Base-by-base conservation (phyloP, 37 sponge, comb jelly and placozoan species). In the Beroe forskalii region DNA sequence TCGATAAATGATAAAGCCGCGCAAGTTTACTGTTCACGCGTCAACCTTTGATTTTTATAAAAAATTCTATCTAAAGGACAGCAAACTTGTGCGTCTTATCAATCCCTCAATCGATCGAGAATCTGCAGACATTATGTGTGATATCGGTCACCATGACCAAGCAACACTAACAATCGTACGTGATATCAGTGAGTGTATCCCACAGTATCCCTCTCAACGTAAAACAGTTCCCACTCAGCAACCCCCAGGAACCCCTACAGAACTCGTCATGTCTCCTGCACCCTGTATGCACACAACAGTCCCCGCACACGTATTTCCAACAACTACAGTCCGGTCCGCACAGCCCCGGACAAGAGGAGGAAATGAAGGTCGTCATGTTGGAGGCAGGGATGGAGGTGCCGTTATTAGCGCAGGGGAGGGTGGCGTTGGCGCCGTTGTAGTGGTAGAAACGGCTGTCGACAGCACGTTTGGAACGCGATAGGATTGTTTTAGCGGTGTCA, bases 241-340 rank as follows among this genome's bases (percentile, higher is more conserved):
- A 28, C 66, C 66, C 66, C 25, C 31, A 64, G 24, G 30, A 27
- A 4, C 66, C 66, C 66, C 66, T 64, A 64, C 66, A 64, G 66
- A 64, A 64, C 27, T 27, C 24, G 31, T 64, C 66, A 27, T 64
- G 66, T 27, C 66, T 8, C 14, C 66, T 20, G 25, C 66, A 64
- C 66, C 66, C 66, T 4, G 25, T 64, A 23, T 64, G 66, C 17
- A 20, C 31, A 64, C 66, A 64, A 23, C 66, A 64, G 31, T 64
- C 66, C 31, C 66, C 66, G 17, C 66, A 64, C 66, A 64, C 66
- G 30, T 27, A 64, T 23, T 64, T 27, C 66, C 66, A 64, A 20
- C 66, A 64, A 4, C 31, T 64, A 27, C 66, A 64, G 31, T 22
- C 66, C 3, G 66, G 66, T 6, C 66, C 66, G 31, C 66, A 64